A percentile compares a stretch with the other conserved stretches of the same genome.
Conservation (phyloP, 92 coral and sea anemone species). For the Isaurus tuberculatus region DNA sequence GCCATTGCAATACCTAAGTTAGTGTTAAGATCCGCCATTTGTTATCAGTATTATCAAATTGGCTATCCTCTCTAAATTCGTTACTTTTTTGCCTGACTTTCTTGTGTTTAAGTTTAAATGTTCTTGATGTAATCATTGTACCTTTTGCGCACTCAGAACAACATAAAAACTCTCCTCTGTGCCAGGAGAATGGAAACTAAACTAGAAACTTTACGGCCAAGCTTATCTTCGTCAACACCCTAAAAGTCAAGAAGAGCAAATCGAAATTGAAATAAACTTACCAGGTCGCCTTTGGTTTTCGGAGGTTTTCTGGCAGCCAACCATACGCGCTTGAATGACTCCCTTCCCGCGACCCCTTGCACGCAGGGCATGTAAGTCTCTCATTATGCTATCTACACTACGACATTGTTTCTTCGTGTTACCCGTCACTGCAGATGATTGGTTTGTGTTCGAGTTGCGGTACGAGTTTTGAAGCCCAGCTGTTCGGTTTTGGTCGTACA, state of each 20-base stretch:
- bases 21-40: no score
- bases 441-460: constrained; percentile 5
- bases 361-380: constrained; percentile 33
- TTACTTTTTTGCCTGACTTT: no score
- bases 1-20: no score
- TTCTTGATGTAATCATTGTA: no score
- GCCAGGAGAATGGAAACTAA: no score
- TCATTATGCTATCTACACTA: constrained; percentile 42
- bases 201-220: no score
- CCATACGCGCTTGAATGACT: constrained; percentile 37
- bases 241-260: neutral
- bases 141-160: no score
- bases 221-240: neutral
- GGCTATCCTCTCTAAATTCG: no score
- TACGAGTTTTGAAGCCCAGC: constrained; percentile 9
- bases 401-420: neutral
- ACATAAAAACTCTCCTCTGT: neutral
- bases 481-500: constrained; percentile 36
- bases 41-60: no score
- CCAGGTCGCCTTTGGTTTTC: neutral
- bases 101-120: no score
- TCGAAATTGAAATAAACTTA: neutral
- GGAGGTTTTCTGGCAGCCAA: constrained; percentile 16
- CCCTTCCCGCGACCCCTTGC: neutral
- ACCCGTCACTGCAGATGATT: neutral